Evolutionary conservation across 2,113 vertebrate species (phyloP), one percentile per base, ranked within the genome.

Genomic region (Otocyon megalotis): DNA sequence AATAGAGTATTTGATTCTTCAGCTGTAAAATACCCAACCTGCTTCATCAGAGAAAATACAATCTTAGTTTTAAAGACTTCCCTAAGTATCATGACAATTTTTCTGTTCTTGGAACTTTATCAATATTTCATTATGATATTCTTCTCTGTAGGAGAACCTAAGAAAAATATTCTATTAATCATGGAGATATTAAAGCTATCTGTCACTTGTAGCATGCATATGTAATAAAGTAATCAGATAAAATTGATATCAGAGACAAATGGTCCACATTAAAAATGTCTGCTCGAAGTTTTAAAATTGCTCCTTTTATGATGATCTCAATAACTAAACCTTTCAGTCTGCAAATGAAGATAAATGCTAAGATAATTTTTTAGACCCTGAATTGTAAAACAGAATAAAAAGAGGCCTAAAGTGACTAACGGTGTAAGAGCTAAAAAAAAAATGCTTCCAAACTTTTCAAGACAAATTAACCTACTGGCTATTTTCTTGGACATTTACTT

Each of bases 201-300:
- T 96, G 93, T 97, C 88, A 97, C 77, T 95, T 88, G 96, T 80
- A 87, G 58, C 71, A 74, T 88, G 76, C 80, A 85, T 96, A 94
- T 81, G 50, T 81, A 97, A 82, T 90, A 92, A 96, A 62, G 71
- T 85, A 92, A 96, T 98, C 88, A 94, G 71, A 93, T 88, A 92
- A 97, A 96, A 94, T 43, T 93, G 72, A 93, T 96, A 86, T 17
- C 62, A 94, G 83, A 96, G 80, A 97, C 77, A 96, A 96, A 97
- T 87, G 86, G 50, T 22, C 62, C n/a, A 60, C 50, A 97, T 93
- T 96, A 86, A 93, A 95, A 96, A 88, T 60, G 53, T 77, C 96
- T 96, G 56, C 60, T 96, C 16, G 3, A 79, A 67, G 50, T 85
- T 94, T 84, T 88, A 84, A 96, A 94, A 96, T 90, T 67, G 14